These are phyloP conservation scores for Callospermophilus lateralis DNA, from an alignment of 2,113 vertebrate species.

Conservation along the genomic window DNA sequence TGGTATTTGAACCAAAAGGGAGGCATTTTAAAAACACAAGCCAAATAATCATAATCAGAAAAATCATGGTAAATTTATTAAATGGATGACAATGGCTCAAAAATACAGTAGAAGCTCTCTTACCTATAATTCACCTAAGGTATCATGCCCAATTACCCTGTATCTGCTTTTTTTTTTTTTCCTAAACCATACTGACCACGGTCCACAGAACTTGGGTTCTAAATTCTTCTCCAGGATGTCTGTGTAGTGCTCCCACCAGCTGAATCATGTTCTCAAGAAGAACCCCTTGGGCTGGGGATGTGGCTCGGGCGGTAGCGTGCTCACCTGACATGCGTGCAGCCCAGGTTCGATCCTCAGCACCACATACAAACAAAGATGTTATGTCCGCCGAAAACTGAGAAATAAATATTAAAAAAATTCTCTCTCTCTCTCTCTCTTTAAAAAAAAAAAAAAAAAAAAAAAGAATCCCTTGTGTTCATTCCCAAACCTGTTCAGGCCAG, in stretches of 20 bases:
- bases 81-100: not conserved
- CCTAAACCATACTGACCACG: not conserved
- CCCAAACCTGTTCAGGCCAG: not conserved
- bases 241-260: not conserved
- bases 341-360: no score
- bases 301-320: no score
- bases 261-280: not conserved
- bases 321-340: no score
- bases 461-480: not conserved
- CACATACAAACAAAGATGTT: no score
- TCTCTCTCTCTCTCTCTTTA: no score
- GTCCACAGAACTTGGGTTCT: not conserved
- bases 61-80: not conserved
- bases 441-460: no score
- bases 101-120: not conserved
- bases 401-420: no score
- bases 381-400: no score
- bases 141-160: not conserved
- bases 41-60: not conserved
- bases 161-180: not conserved
- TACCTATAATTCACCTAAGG: not conserved
- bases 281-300: no score
- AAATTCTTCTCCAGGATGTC: not conserved
- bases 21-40: not conserved
- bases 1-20: conserved; percentile 24